phyloP scores from a whole-genome alignment of 2,113 vertebrate genomes.

The Piprites chloris region DNA sequence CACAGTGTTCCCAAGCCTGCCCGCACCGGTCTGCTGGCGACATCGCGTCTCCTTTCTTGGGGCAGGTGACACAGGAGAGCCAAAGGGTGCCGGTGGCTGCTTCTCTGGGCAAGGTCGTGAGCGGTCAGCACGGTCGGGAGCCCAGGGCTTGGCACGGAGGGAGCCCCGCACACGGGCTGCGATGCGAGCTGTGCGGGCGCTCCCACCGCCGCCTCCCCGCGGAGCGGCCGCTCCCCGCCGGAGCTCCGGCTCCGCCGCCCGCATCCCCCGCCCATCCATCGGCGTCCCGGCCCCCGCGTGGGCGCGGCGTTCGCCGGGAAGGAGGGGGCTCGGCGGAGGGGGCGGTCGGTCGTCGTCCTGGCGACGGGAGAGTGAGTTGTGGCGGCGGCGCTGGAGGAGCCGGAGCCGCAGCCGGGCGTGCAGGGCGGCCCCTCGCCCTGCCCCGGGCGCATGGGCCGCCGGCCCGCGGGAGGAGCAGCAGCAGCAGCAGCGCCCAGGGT shows the following conservation, averaged over 20 bases:
- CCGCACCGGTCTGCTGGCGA: rapidly evolving
- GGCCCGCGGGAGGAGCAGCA: background rate
- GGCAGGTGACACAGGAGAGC: rapidly evolving
- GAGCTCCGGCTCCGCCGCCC: background rate
- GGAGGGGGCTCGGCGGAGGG: background rate
- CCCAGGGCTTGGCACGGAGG: background rate
- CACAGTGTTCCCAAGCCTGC: rapidly evolving
- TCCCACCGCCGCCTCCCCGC: no score
- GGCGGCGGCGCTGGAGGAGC: conserved; percentile 3
- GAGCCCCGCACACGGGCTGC: background rate
- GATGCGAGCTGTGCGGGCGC: no score
- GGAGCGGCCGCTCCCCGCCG: background rate
- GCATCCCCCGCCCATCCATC: conserved; percentile 21
- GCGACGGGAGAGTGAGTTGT: conserved; percentile 62
- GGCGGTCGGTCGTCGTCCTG: conserved; percentile 64
- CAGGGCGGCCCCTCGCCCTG: background rate
- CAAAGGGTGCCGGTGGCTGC: rapidly evolving
- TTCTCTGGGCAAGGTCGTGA: background rate
- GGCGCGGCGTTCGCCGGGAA: background rate
- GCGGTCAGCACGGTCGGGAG: no score
- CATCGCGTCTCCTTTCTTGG: rapidly evolving
- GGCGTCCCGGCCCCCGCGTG: conserved; percentile 60
- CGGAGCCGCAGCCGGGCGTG: background rate
- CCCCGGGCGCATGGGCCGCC: background rate
- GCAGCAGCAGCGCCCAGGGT: background rate